These are phyloP conservation scores for Neosalanx taihuensis DNA, from an alignment of 2,797 vertebrate genomes.

Conservation along the genomic window DNA sequence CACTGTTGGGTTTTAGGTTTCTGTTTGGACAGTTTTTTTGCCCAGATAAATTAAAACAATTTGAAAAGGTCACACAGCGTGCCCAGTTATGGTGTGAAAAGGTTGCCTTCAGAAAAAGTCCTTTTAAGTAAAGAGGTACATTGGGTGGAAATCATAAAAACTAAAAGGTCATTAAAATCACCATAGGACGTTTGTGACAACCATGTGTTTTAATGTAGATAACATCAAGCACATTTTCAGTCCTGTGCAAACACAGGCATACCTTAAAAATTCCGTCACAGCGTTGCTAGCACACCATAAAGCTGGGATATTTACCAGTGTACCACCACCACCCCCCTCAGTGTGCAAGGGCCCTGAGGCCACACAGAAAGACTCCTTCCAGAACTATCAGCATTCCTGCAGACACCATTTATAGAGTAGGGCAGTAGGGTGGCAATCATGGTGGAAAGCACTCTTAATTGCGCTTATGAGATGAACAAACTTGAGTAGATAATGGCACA, in stretches of 20 bases:
- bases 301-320: background rate
- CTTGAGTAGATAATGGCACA: background rate
- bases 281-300: conserved; percentile 9
- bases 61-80: background rate
- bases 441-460: background rate
- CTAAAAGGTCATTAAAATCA: background rate
- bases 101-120: background rate
- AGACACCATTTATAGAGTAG: background rate
- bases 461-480: background rate
- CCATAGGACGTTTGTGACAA: background rate
- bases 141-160: background rate
- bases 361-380: background rate
- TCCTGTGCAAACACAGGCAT: background rate
- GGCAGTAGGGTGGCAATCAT: background rate
- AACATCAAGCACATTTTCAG: background rate
- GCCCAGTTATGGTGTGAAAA: background rate
- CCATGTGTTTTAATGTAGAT: background rate
- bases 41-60: conserved; percentile 17
- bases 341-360: background rate
- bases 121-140: background rate
- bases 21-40: conserved; percentile 31
- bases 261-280: background rate
- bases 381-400: conserved; percentile 1
- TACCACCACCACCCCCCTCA: conserved; percentile 1
- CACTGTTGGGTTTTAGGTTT: conserved; percentile 24